Conservation (phyloP, 1,140 invertebrate genomes). For the Drosophila aff. region DNA sequence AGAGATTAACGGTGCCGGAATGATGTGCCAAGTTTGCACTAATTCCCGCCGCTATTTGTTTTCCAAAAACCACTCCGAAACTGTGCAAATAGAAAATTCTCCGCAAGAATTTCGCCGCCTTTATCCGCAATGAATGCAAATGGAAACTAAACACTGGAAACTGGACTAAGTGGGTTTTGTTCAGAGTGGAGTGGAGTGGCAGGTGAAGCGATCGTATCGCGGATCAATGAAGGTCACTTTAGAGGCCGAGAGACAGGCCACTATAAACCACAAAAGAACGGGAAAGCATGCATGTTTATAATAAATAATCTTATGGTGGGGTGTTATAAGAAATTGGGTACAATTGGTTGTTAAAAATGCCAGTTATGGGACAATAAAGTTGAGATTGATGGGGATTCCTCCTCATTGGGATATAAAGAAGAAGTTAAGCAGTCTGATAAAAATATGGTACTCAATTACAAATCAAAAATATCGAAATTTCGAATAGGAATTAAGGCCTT, state of each 20-base stretch:
- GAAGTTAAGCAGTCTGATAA: background rate
- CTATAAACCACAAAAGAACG: background rate
- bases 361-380: background rate
- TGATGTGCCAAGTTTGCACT: slow-evolving; percentile 62
- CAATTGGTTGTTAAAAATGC: background rate
- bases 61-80: slow-evolving; percentile 25
- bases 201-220: slow-evolving; percentile 22
- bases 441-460: background rate
- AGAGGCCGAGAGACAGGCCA: background rate
- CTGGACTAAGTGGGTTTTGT: slow-evolving; percentile 50
- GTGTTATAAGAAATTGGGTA: background rate
- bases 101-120: slow-evolving; percentile 25
- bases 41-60: slow-evolving; percentile 43
- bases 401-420: too few relatives aligned
- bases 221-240: slow-evolving; percentile 28
- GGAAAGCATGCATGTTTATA: background rate
- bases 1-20: slow-evolving; percentile 59
- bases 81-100: slow-evolving; percentile 67
- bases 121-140: slow-evolving; percentile 36
- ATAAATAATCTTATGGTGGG: background rate
- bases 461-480: background rate
- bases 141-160: slow-evolving; percentile 53
- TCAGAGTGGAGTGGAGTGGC: slow-evolving; percentile 11
- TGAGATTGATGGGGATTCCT: background rate
- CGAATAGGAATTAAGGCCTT: too few relatives aligned